Evolutionary conservation across 1,140 invertebrate genomes (phyloP).

Genomic region (Hesperophylax magnus): DNA sequence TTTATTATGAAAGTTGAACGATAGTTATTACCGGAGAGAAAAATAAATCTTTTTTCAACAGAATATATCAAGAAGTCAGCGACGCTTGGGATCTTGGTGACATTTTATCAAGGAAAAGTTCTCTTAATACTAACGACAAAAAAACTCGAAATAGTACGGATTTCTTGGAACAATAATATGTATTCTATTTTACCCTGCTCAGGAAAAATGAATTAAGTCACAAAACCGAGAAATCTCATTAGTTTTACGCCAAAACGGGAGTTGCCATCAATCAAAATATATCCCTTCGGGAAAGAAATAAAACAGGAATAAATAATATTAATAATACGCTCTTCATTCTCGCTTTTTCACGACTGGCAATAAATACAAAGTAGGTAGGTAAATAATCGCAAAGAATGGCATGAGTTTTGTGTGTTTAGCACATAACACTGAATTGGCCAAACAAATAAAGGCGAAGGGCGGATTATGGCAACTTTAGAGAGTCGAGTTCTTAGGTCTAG

Average conservation of each 20-base stretch:
- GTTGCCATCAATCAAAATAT: conserved; percentile 49
- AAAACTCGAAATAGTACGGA: too few relatives aligned
- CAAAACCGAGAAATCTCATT: conserved; percentile 33
- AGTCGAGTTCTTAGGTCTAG: too few relatives aligned
- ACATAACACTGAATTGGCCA: background rate
- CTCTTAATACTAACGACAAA: too few relatives aligned
- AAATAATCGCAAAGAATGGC: conserved; percentile 19
- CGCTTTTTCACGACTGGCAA: conserved; percentile 29
- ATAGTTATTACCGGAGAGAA: too few relatives aligned
- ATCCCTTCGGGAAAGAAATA: conserved; percentile 15
- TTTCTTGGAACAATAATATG: too few relatives aligned
- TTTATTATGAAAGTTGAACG: too few relatives aligned
- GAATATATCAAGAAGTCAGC: too few relatives aligned
- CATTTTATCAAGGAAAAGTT: too few relatives aligned
- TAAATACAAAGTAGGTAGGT: conserved; percentile 19
- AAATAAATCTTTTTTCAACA: too few relatives aligned
- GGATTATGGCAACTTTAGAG: background rate
- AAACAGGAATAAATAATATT: conserved; percentile 47
- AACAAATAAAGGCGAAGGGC: conserved; percentile 28
- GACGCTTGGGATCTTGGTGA: too few relatives aligned
- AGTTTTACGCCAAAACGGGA: conserved; percentile 15
- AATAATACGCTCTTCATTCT: background rate
- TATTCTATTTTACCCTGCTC: too few relatives aligned
- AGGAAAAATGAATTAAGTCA: conserved; percentile 40
- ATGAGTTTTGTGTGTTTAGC: conserved; percentile 4